Conservation (phyloP, 1,140 invertebrate genomes). For the Mya arenaria region DNA sequence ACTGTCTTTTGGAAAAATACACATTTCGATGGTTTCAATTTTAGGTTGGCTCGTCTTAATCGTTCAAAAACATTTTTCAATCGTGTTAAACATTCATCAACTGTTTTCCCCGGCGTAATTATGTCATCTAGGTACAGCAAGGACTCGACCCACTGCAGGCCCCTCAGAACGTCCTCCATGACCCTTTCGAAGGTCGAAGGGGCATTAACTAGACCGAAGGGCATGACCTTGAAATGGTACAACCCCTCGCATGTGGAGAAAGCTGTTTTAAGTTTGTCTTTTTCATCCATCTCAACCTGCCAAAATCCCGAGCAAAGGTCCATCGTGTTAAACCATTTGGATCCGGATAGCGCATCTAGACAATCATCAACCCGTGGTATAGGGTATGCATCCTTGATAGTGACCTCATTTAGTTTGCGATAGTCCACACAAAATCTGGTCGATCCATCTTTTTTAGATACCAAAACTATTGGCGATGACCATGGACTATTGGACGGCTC, state of each 20-base stretch:
- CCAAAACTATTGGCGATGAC: not conserved
- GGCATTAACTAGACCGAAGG: too few species aligned
- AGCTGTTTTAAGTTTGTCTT: too few species aligned
- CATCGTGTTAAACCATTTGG: not conserved
- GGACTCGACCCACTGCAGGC: slow-evolving; percentile 3
- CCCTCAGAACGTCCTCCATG: not conserved
- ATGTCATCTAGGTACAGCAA: slow-evolving; percentile 19
- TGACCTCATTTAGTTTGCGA: too few species aligned
- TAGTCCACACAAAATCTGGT: slow-evolving; percentile 10
- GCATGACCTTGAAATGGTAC: slow-evolving; percentile 2
- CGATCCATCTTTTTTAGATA: slow-evolving; percentile 6
- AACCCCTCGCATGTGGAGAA: not conserved
- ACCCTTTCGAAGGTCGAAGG: too few species aligned
- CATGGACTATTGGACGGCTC: slow-evolving; percentile 11
- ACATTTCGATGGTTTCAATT: slow-evolving; percentile 67
- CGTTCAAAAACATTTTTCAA: slow-evolving; percentile 4
- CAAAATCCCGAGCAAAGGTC: slow-evolving; percentile 5
- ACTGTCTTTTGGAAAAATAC: slow-evolving; percentile 57
- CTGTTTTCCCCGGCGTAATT: not conserved
- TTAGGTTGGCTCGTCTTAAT: slow-evolving; percentile 57
- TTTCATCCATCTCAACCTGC: slow-evolving; percentile 18
- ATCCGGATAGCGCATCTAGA: slow-evolving; percentile 11
- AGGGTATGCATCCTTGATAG: slow-evolving; percentile 52
- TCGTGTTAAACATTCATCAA: not conserved
- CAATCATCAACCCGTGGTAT: slow-evolving; percentile 62